Percentiles rank a stretch among this genome's conserved stretches.
Conservation (phyloP, 2,797 vertebrate genomes). For the Gallinago nigripennis region DNA sequence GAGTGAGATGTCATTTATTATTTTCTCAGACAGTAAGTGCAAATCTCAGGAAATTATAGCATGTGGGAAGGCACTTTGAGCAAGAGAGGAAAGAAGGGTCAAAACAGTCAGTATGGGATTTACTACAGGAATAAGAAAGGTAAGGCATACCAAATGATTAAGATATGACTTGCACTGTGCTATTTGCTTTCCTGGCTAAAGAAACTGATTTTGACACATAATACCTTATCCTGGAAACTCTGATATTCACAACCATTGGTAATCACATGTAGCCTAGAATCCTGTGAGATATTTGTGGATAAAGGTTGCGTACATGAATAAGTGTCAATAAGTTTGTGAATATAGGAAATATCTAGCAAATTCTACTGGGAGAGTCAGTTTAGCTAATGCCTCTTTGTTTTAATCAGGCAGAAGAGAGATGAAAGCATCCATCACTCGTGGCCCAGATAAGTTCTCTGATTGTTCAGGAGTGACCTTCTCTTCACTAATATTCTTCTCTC, state of each 20-base stretch:
- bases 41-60: neutral
- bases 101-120: neutral
- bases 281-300: neutral
- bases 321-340: neutral
- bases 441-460: neutral
- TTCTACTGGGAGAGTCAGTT: neutral
- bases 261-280: neutral
- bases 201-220: neutral
- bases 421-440: neutral
- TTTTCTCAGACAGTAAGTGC: neutral
- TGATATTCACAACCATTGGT: neutral
- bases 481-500: neutral
- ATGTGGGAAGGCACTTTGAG: neutral
- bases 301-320: rapidly evolving
- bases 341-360: neutral
- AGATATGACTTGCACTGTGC: neutral
- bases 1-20: neutral
- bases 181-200: neutral
- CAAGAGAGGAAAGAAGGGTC: neutral
- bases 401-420: neutral
- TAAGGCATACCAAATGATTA: neutral
- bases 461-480: neutral
- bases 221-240: neutral
- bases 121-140: neutral
- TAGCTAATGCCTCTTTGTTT: neutral